phyloP scores from a whole-genome alignment of 2,113 vertebrate genomes.

The Cisticola juncidis region DNA sequence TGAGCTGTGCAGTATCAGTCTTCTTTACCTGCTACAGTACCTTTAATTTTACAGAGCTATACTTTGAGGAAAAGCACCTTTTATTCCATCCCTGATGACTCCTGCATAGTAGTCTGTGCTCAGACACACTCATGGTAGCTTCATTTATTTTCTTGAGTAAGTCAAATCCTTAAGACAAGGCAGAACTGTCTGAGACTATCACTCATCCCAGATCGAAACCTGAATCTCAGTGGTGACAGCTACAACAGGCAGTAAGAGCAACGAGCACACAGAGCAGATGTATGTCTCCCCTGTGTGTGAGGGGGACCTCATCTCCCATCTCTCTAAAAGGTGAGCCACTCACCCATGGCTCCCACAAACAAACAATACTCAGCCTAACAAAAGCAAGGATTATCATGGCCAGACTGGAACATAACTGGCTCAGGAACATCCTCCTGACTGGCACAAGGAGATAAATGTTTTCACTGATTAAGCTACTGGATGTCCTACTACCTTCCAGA shows the following conservation, averaged over 20 bases:
- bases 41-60: background rate
- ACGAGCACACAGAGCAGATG: background rate
- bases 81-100: background rate
- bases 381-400: background rate
- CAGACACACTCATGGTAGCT: background rate
- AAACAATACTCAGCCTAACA: background rate
- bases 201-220: constrained; percentile 30
- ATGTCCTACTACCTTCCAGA: background rate
- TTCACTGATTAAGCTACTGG: background rate
- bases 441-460: background rate
- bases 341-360: background rate
- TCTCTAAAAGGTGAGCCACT: background rate
- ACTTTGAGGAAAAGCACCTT: background rate
- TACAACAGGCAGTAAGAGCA: constrained; percentile 8
- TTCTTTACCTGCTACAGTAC: background rate
- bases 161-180: constrained; percentile 10
- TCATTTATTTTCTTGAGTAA: constrained; percentile 43
- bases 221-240: constrained; percentile 1
- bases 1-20: background rate
- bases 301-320: background rate
- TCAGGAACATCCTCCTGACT: background rate
- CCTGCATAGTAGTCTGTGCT: background rate
- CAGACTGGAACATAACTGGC: background rate
- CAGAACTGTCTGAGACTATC: constrained; percentile 22
- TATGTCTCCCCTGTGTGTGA: background rate